Base-by-base conservation (phyloP, 2,113 vertebrate species). In the Sapayoa aenigma region DNA sequence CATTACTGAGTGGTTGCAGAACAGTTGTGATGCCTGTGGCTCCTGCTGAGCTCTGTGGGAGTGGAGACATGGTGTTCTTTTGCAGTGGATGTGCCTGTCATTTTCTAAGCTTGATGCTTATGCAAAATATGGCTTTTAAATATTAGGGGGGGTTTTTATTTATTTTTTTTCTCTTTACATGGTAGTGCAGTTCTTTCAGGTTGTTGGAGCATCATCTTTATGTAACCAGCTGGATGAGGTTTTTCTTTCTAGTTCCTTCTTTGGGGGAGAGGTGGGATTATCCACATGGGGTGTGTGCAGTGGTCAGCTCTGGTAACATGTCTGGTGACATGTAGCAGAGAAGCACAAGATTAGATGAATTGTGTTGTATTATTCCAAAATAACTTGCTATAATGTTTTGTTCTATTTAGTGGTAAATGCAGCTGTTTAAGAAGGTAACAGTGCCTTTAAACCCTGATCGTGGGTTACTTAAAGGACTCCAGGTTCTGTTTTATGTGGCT, bases 21-120 rank as follows among this genome's bases (percentile, higher is more conserved):
- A 42, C 46, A 55, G 89, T 91, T 76, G 71, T 55, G 82, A 56
- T 90, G 81, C 23, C 6, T 49, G 78, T 80, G 89, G 77, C 42
- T 93, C 75, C 93, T 80, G 90, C 93, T 83, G 91, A 93, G 94
- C 78, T 91, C 90, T 82, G 94, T 93, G 93, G 95, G 94, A 93
- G 93, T 85, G 71, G 79, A 69, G 84, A 94, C 79, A n/a, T 2
- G 4, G 42, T 88, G 94, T 92, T 97, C 94, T 95, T 94, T 93
- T 90, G n/a, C 82, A 77, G 90, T 77, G 50, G 37, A 89, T 83
- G 82, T 46, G 74, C 22, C 81, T 96, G 71, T 93, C 81, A 93
- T 89, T 94, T 91, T 72, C 77, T 41, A 62, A 89, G 63, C 89
- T 73, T 80, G 66, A 77, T 83, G 84, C 71, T 94, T 84, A 82